These are phyloP conservation scores for Hypomecis punctinalis DNA, from an alignment of 2,888 invertebrate genomes.

Conservation along the genomic window DNA sequence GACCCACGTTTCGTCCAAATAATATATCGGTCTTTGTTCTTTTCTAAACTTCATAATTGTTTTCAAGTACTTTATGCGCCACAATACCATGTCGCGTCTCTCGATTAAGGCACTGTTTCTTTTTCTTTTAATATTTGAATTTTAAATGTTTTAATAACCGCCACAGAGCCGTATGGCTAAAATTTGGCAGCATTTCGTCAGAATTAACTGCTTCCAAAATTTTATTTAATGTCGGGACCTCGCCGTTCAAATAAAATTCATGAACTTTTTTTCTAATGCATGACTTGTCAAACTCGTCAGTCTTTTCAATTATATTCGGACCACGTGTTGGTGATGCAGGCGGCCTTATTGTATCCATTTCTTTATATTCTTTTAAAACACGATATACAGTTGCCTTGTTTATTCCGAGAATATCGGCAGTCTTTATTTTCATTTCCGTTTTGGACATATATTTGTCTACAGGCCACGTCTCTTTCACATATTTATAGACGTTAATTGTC, in stretches of 20 bases:
- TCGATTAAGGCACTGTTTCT: conserved; percentile 8
- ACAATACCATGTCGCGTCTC: conserved; percentile 15
- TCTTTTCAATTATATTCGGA: too few species aligned
- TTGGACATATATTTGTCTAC: too few species aligned
- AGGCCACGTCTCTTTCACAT: too few species aligned
- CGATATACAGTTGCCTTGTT: too few species aligned
- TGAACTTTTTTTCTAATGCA: too few species aligned
- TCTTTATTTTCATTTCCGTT: too few species aligned
- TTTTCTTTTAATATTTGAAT: conserved; percentile 6
- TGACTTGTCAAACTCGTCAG: too few species aligned
- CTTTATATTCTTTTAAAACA: conserved; percentile 8
- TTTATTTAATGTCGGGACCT: conserved; percentile 9
- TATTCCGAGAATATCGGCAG: too few species aligned
- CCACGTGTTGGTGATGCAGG: conserved; percentile 9
- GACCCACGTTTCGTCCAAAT: too few species aligned
- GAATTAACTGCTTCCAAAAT: conserved; percentile 10
- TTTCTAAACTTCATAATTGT: conserved; percentile 20
- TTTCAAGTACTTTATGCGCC: conserved; percentile 10
- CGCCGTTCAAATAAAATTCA: too few species aligned
- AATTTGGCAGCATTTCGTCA: conserved; percentile 12
- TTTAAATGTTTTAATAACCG: conserved; percentile 12
- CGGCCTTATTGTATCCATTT: conserved; percentile 8
- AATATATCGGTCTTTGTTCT: conserved; percentile 29
- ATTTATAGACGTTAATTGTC: too few species aligned
- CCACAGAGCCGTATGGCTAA: conserved; percentile 3